Conservation (phyloP, 2,888 invertebrate genomes). For the Tenthredo distinguenda region DNA sequence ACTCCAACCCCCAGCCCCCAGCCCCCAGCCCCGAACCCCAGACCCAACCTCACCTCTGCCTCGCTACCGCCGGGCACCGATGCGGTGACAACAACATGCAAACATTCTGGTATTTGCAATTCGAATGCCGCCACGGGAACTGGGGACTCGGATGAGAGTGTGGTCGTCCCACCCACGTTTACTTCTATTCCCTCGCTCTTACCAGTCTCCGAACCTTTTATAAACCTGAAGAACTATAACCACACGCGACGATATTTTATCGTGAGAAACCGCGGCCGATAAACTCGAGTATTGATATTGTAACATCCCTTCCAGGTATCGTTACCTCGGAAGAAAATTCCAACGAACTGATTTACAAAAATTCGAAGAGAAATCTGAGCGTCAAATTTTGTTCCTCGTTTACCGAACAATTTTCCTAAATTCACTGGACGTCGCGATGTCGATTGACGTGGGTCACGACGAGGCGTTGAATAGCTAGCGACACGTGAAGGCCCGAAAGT, state of each 20-base stretch:
- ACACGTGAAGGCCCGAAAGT: neutral
- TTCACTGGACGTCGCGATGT: neutral
- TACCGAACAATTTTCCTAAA: neutral
- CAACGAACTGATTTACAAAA: neutral
- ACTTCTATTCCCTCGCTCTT: neutral
- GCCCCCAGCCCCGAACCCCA: conserved; percentile 39
- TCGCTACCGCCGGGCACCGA: conserved; percentile 64
- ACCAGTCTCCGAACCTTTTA: neutral
- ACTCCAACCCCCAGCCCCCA: neutral
- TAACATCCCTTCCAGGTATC: too few relatives aligned
- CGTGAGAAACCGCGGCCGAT: neutral
- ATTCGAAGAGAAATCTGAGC: neutral
- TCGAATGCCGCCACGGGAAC: conserved; percentile 75
- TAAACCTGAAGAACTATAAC: conserved; percentile 52
- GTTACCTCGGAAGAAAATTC: neutral
- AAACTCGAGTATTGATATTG: neutral
- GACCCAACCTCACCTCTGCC: conserved; percentile 16
- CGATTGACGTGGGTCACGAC: conserved; percentile 27
- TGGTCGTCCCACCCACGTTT: conserved; percentile 3
- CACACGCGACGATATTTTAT: conserved; percentile 44
- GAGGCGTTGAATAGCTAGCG: neutral
- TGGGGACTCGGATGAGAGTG: conserved; percentile 57
- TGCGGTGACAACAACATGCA: conserved; percentile 78
- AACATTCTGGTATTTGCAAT: conserved; percentile 78
- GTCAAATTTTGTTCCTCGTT: neutral